Base-by-base conservation (phyloP, 2,113 vertebrate species). In the Ciconia stormi region DNA sequence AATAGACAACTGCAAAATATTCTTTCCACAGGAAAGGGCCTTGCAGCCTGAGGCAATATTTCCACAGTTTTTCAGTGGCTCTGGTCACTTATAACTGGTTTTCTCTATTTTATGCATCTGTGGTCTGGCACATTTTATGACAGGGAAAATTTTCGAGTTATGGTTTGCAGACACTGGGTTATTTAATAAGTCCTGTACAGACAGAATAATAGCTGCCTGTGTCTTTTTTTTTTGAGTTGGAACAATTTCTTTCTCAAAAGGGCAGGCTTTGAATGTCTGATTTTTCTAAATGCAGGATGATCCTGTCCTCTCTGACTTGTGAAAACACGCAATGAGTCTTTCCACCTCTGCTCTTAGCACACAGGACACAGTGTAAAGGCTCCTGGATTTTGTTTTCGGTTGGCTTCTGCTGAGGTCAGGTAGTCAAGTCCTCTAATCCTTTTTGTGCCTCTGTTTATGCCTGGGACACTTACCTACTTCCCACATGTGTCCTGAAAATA, bases 31-130 rank as follows among this genome's bases (percentile, higher is more conserved):
- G 96, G 96, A 97, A 98, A 97, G 73, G 76, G 74, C 78, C 58
- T 89, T 94, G 88, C 82, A 89, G 52, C 93, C 85, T 95, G 92
- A 98, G 84, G 95, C 89, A 93, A 26, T 87, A 70, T 97, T 97
- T 97, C 97, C 96, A 96, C 47, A 90, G 89, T 82, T 96, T 96
- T 91, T 91, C 77, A 88, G 32, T 62, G 63, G 53, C 77, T 95
- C 61, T 26, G 86, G 95, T 96, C 94, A 93, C 85, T 97, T 96
- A 91, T 87, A 98, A 96, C 3, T 42, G 94, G 70, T 91, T 96
- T 95, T 96, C 85, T 93, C 93, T 96, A 63, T 92, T 96, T 94
- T 65, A 61, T 92, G 94, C 83, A 87, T 88, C 90, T 97, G 96
- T 78, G 94, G 96, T 96, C 93, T 98, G 95, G 97, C 96, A 95